These are phyloP conservation scores for Thereva nobilitata DNA, from an alignment of 2,888 invertebrate genomes.

Conservation along the genomic window DNA sequence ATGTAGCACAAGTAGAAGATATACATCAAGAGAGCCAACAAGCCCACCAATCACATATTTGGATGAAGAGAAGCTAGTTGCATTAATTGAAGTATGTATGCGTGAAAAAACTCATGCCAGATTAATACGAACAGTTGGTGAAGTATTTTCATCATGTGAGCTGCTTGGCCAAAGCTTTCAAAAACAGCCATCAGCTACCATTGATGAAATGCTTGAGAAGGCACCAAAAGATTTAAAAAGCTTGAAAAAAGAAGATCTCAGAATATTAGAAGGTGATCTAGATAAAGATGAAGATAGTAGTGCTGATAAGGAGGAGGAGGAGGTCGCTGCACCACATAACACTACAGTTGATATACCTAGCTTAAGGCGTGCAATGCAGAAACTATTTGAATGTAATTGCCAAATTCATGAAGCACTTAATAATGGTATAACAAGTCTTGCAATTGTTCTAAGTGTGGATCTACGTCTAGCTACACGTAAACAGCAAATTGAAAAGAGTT, in stretches of 20 bases:
- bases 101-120: slow-evolving; percentile 70
- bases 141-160: slow-evolving; percentile 73
- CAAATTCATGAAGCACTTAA: slow-evolving; percentile 52
- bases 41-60: slow-evolving; percentile 58
- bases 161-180: slow-evolving; percentile 75
- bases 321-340: slow-evolving; percentile 41
- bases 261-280: slow-evolving; percentile 74
- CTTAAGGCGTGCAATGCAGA: slow-evolving; percentile 61
- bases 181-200: slow-evolving; percentile 58
- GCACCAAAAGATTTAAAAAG: slow-evolving; percentile 62
- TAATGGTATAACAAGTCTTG: slow-evolving; percentile 45
- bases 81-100: slow-evolving; percentile 76
- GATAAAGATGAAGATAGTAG: slow-evolving; percentile 87
- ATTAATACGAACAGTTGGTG: slow-evolving; percentile 75
- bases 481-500: slow-evolving; percentile 49
- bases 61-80: slow-evolving; percentile 75
- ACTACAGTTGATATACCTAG: slow-evolving; percentile 66
- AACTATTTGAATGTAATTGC: slow-evolving; percentile 49
- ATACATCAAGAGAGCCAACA: slow-evolving; percentile 17
- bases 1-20: slow-evolving; percentile 14
- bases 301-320: slow-evolving; percentile 49
- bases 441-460: slow-evolving; percentile 43
- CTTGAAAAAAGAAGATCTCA: slow-evolving; percentile 72
- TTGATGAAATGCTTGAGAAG: slow-evolving; percentile 62
- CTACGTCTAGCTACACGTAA: slow-evolving; percentile 42